A percentile compares a stretch with the other conserved stretches of the same genome.
These are phyloP conservation scores for Petaurus breviceps DNA, from an alignment of 2,113 vertebrate species.

Conservation along the genomic window DNA sequence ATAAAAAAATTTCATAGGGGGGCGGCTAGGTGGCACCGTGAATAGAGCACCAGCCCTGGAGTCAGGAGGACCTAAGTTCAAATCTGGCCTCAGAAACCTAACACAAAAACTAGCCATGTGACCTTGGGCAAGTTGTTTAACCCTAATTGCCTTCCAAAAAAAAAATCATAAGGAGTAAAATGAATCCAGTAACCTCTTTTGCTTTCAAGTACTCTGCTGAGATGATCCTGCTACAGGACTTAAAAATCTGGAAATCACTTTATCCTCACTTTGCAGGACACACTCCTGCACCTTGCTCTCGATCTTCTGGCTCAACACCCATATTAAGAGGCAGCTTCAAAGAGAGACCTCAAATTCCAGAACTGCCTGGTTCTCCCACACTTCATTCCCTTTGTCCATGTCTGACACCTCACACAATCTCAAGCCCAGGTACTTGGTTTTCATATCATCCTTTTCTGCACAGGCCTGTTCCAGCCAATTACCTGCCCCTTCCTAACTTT, in stretches of 20 bases:
- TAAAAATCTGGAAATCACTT: neutral
- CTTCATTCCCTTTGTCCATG: neutral
- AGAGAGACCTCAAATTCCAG: neutral
- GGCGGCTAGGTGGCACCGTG: too few relatives aligned
- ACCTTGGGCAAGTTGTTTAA: too few relatives aligned
- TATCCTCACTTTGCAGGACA: neutral
- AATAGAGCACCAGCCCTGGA: too few relatives aligned
- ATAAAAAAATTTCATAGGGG: neutral
- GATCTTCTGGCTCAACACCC: neutral
- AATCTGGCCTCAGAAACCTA: too few relatives aligned
- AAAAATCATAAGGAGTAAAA: neutral
- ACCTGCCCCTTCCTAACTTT: neutral
- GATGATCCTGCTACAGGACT: neutral
- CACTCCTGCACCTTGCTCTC: neutral
- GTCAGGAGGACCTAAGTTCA: too few relatives aligned
- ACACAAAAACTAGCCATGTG: too few relatives aligned
- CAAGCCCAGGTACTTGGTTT: neutral
- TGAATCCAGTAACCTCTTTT: neutral
- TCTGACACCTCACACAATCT: neutral
- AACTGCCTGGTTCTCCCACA: neutral
- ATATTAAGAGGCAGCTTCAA: neutral
- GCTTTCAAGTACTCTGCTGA: neutral
- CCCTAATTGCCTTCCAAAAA: neutral
- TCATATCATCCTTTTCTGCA: neutral
- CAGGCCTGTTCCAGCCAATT: neutral